Evolutionary conservation across 2,888 invertebrate genomes (phyloP).

Genomic region (Gymnoscelis rufifasciata): DNA sequence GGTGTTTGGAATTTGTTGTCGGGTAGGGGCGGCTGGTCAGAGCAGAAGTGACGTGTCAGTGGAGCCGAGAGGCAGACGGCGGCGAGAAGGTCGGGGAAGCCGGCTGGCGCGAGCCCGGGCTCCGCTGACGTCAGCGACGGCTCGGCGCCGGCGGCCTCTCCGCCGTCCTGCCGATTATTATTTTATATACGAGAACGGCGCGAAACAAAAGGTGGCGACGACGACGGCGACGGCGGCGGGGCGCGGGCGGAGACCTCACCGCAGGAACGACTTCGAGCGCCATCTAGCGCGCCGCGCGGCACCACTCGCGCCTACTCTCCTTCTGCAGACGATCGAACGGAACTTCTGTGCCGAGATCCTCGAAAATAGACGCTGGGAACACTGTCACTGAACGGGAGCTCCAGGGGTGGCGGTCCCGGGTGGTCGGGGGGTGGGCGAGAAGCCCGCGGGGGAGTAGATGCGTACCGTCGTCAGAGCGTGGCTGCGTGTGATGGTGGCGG

Average conservation of each 20-base stretch:
- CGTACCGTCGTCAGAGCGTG: conserved; percentile 79
- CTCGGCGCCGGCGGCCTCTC: conserved; percentile 69
- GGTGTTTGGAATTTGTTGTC: conserved; percentile 49
- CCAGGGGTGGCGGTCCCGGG: conserved; percentile 32
- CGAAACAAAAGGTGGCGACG: conserved; percentile 71
- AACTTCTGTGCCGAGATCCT: conserved; percentile 58
- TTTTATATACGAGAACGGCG: conserved; percentile 71
- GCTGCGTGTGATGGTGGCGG: conserved; percentile 78
- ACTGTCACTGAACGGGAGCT: conserved; percentile 61
- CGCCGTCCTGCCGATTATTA: conserved; percentile 73
- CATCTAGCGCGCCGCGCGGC: conserved; percentile 74
- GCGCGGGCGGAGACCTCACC: conserved; percentile 73
- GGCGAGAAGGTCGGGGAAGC: conserved; percentile 75
- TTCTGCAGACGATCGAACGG: conserved; percentile 77
- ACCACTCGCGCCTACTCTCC: conserved; percentile 69
- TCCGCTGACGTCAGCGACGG: conserved; percentile 76
- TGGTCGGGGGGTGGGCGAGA: conserved; percentile 30
- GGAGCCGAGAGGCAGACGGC: conserved; percentile 62
- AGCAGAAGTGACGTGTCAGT: conserved; percentile 62
- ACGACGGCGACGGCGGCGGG: conserved; percentile 51
- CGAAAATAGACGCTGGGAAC: conserved; percentile 44
- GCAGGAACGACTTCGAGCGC: conserved; percentile 76
- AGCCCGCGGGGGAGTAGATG: conserved; percentile 26
- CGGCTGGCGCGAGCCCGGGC: conserved; percentile 65
- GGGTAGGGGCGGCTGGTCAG: conserved; percentile 61